These are phyloP conservation scores for Dendroctonus valens DNA, from an alignment of 1,140 invertebrate genomes.

Conservation along the genomic window DNA sequence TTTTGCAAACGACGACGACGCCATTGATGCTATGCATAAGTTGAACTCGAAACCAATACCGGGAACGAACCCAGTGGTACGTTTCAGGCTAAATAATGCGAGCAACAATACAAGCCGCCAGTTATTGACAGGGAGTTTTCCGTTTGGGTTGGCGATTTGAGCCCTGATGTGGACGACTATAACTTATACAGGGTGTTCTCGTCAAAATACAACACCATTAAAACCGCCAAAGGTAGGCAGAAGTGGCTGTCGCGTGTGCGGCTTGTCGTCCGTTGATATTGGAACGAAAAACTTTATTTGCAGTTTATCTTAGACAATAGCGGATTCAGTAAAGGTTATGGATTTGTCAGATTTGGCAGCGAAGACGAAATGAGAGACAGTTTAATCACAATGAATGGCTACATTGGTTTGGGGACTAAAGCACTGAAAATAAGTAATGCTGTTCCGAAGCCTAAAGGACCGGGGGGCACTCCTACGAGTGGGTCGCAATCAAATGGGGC, in stretches of 20 bases:
- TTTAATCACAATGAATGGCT: conserved; percentile 84
- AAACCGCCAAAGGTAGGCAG: conserved; percentile 96
- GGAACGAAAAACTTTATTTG: conserved; percentile 34
- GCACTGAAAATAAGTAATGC: conserved; percentile 89
- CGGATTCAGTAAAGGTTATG: conserved; percentile 93
- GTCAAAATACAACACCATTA: conserved; percentile 86
- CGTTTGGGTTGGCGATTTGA: conserved; percentile 93
- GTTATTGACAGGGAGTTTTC: conserved; percentile 82
- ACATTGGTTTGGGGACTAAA: conserved; percentile 77
- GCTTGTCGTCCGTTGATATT: not conserved
- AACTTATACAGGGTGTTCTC: conserved; percentile 89
- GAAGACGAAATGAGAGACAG: conserved; percentile 94
- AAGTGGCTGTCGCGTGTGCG: conserved; percentile 33
- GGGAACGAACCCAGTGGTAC: conserved; percentile 72
- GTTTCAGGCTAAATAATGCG: conserved; percentile 88
- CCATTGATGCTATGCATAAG: conserved; percentile 91
- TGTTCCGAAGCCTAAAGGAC: conserved; percentile 74
- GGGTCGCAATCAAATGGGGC: conserved; percentile 18
- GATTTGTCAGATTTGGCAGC: conserved; percentile 93
- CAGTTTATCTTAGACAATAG: conserved; percentile 83
- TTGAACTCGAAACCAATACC: conserved; percentile 96
- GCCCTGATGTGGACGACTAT: conserved; percentile 95
- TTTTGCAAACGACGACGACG: conserved; percentile 88
- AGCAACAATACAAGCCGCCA: conserved; percentile 70
- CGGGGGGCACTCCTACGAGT: conserved; percentile 33